A percentile compares a stretch with the other conserved stretches of the same genome.
These are phyloP conservation scores for Luehdorfia chinensis DNA, from an alignment of 1,140 invertebrate genomes.

Conservation along the genomic window DNA sequence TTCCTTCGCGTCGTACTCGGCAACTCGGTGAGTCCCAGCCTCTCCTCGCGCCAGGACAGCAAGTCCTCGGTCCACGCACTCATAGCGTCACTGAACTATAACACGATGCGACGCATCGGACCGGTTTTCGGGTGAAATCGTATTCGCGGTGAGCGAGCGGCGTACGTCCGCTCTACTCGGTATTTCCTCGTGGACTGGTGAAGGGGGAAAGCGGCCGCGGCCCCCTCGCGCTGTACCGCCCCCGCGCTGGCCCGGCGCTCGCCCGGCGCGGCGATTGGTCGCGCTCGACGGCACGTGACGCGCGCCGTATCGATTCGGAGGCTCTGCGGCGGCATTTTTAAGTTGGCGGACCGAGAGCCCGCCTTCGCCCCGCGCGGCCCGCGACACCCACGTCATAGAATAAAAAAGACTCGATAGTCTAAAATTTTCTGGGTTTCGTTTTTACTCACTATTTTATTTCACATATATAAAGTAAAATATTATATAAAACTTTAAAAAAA, in stretches of 20 bases:
- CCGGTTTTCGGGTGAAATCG: conserved; percentile 58
- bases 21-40: conserved; percentile 67
- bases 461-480: no score
- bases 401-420: no score
- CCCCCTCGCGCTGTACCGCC: conserved; percentile 30
- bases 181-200: conserved; percentile 58
- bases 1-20: conserved; percentile 63
- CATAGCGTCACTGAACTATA: conserved; percentile 71
- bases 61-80: conserved; percentile 72
- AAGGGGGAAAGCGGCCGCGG: conserved; percentile 32
- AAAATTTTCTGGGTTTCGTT: no score
- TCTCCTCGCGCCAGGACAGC: conserved; percentile 60
- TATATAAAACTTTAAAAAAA: no score
- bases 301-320: conserved; percentile 85
- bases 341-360: conserved; percentile 77
- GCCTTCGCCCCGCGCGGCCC: conserved; percentile 61
- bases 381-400: conserved; percentile 44
- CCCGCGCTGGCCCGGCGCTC: conserved; percentile 27
- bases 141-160: conserved; percentile 43
- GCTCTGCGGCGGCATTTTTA: conserved; percentile 87
- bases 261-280: conserved; percentile 67
- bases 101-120: conserved; percentile 56
- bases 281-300: conserved; percentile 79
- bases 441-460: no score
- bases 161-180: conserved; percentile 59